Percentiles rank a stretch among this genome's conserved stretches.
phyloP scores from a whole-genome alignment of 2,888 invertebrate species.

The Drosophila sordidula region DNA sequence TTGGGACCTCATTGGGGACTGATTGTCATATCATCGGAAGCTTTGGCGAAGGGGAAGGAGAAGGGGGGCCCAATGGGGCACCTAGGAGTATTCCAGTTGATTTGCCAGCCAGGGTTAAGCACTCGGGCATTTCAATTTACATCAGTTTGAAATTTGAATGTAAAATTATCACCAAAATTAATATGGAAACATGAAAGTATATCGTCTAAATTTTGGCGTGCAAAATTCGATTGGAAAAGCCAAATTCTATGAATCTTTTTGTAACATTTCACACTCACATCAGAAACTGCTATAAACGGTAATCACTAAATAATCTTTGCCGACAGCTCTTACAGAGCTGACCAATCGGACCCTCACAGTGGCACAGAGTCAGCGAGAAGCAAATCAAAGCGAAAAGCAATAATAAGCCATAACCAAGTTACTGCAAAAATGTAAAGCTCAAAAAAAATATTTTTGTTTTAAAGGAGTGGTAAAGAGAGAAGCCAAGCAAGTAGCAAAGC shows the following conservation, averaged over 20 bases:
- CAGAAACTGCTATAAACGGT: not conserved
- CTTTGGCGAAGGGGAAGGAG: not conserved
- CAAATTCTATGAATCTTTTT: not conserved
- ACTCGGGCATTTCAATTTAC: constrained; percentile 48
- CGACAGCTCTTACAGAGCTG: not conserved
- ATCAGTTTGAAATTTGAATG: constrained; percentile 41
- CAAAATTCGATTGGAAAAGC: not conserved
- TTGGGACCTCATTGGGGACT: not conserved
- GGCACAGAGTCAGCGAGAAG: not conserved
- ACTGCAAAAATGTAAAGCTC: not conserved
- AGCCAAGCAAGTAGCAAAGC: not conserved
- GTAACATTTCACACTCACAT: not conserved
- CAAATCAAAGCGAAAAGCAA: not conserved
- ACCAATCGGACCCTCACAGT: not conserved
- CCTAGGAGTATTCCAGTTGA: constrained; percentile 39
- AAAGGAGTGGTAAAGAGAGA: not conserved
- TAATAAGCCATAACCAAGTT: not conserved
- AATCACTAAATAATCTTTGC: not conserved
- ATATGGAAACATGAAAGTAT: constrained; percentile 5
- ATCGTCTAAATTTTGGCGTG: not conserved
- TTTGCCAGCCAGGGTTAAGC: constrained; percentile 37
- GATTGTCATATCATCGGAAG: constrained; percentile 14
- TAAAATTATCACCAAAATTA: constrained; percentile 8
- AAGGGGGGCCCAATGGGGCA: not conserved
- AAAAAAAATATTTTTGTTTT: not conserved